Conservation (phyloP, 1,140 invertebrate species). For the Leucophenga varia region DNA sequence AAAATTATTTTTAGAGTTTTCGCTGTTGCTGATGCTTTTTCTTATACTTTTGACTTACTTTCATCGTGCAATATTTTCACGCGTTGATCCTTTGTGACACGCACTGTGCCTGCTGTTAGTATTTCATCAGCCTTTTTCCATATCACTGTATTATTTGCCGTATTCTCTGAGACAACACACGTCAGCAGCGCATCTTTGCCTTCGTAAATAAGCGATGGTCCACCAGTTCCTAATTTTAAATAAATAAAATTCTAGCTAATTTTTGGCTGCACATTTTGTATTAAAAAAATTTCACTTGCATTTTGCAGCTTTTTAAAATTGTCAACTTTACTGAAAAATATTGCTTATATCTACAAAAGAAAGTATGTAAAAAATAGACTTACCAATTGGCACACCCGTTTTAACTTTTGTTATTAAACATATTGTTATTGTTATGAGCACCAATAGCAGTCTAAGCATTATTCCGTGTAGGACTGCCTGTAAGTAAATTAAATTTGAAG, state of each 20-base stretch:
- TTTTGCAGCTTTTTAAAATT: no score
- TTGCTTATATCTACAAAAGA: background rate
- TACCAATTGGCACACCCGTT: conserved; percentile 51
- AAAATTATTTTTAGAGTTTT: conserved; percentile 18
- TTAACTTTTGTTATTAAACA: conserved; percentile 49
- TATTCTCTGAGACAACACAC: conserved; percentile 71
- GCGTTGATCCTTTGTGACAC: conserved; percentile 71
- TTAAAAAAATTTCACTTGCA: background rate
- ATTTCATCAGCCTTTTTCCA: conserved; percentile 71
- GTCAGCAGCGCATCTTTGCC: conserved; percentile 75
- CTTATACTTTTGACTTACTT: conserved; percentile 58
- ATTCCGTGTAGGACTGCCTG: conserved; percentile 45
- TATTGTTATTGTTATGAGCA: conserved; percentile 43
- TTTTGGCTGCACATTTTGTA: background rate
- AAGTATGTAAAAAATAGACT: background rate
- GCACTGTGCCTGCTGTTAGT: conserved; percentile 72
- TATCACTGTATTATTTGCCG: conserved; percentile 67
- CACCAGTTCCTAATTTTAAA: conserved; percentile 42
- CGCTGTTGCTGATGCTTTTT: background rate
- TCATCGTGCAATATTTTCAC: conserved; percentile 72
- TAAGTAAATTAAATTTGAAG: conserved; percentile 4
- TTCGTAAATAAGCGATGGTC: conserved; percentile 60
- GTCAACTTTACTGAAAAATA: no score
- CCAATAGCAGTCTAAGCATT: conserved; percentile 45
- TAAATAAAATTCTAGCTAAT: background rate